These are phyloP conservation scores for Euspilapteryx auroguttella DNA, from an alignment of 2,888 invertebrate species.

Conservation along the genomic window DNA sequence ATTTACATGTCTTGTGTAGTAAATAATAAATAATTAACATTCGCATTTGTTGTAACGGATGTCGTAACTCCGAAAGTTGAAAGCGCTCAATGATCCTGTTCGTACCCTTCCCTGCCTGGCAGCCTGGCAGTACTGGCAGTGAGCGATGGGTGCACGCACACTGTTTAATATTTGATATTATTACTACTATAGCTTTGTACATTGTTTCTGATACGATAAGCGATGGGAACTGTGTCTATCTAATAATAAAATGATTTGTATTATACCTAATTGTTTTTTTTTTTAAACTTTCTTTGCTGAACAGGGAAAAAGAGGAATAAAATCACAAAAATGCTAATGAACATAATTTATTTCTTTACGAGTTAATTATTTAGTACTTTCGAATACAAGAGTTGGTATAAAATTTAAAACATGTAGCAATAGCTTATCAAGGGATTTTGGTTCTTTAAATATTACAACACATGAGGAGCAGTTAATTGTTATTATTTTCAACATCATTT, in stretches of 20 bases:
- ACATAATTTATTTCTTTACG: slow-evolving; percentile 56
- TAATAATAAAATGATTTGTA: slow-evolving; percentile 73
- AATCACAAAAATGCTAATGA: slow-evolving; percentile 34
- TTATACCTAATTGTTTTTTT: slow-evolving; percentile 47
- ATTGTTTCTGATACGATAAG: slow-evolving; percentile 71
- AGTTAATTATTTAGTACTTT: slow-evolving; percentile 57
- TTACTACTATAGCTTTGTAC: slow-evolving; percentile 71
- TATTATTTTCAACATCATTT: slow-evolving; percentile 9
- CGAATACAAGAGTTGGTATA: slow-evolving; percentile 59
- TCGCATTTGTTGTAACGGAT: slow-evolving; percentile 54
- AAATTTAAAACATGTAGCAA: slow-evolving; percentile 53
- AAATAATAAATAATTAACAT: slow-evolving; percentile 33
- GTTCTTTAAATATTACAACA: slow-evolving; percentile 44
- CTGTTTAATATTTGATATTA: slow-evolving; percentile 63
- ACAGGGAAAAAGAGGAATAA: slow-evolving; percentile 14
- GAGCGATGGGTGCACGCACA: slow-evolving; percentile 57
- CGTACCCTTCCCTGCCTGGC: too few species aligned
- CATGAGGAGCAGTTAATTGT: slow-evolving; percentile 31
- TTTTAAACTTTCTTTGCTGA: slow-evolving; percentile 5
- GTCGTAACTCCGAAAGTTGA: slow-evolving; percentile 49
- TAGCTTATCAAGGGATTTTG: slow-evolving; percentile 46
- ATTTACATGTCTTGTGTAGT: slow-evolving; percentile 51
- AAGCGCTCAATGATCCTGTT: slow-evolving; percentile 60
- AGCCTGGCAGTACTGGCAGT: slow-evolving; percentile 54
- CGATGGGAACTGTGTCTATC: slow-evolving; percentile 73